Conservation (phyloP, 2,888 invertebrate species). For the Antheraea yamamai region DNA sequence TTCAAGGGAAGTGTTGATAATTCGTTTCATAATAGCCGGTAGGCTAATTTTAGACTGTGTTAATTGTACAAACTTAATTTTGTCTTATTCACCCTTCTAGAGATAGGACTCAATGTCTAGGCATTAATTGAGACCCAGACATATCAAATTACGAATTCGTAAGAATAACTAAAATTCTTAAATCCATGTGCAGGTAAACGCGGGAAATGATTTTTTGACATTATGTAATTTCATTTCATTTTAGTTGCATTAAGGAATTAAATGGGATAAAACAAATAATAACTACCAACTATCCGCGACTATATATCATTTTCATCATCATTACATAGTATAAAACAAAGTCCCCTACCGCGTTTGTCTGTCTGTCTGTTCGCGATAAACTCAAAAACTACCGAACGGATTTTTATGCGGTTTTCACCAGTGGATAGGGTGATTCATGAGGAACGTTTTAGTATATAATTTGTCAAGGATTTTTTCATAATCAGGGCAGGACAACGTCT, state of each 20-base stretch:
- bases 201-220: not conserved
- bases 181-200: not conserved
- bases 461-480: too few species aligned
- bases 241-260: not conserved
- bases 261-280: not conserved
- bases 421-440: too few species aligned
- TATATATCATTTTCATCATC: too few species aligned
- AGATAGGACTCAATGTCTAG: slow-evolving; percentile 46
- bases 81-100: slow-evolving; percentile 48
- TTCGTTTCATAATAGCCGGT: slow-evolving; percentile 25
- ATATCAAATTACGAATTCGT: slow-evolving; percentile 34
- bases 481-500: too few species aligned
- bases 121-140: slow-evolving; percentile 67
- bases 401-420: too few species aligned
- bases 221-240: not conserved
- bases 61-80: slow-evolving; percentile 43
- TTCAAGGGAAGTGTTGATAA: slow-evolving; percentile 33
- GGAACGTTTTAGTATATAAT: too few species aligned
- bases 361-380: too few species aligned
- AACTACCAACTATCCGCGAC: not conserved
- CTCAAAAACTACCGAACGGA: too few species aligned
- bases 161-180: not conserved
- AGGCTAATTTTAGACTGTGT: slow-evolving; percentile 46
- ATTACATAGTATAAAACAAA: too few species aligned
- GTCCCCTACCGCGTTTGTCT: too few species aligned